These are phyloP conservation scores for Cyprinodon diabolis DNA, from an alignment of 2,797 vertebrate genomes.

Conservation along the genomic window DNA sequence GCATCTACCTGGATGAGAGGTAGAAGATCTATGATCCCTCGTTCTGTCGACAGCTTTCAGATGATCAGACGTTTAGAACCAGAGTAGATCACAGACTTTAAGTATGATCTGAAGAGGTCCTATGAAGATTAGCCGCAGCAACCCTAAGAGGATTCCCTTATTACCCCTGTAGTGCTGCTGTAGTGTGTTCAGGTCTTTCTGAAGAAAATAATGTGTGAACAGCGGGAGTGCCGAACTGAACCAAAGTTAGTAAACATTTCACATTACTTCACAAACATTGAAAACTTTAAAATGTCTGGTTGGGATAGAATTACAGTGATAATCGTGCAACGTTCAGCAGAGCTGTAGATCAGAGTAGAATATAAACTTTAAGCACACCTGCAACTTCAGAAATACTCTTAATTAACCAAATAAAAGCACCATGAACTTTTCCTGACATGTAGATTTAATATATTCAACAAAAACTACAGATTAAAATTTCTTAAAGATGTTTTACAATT, in stretches of 20 bases:
- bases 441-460: too few species aligned
- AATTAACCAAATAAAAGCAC: too few species aligned
- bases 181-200: not conserved
- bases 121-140: not conserved
- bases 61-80: not conserved
- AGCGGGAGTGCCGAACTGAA: too few species aligned
- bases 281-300: too few species aligned
- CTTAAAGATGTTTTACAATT: not conserved
- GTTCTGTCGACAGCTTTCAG: not conserved
- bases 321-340: not conserved
- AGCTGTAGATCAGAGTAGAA: not conserved
- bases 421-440: too few species aligned
- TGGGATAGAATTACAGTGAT: too few species aligned
- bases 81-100: not conserved
- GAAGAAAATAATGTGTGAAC: too few species aligned
- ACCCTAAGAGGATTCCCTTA: not conserved
- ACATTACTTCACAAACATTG: not conserved
- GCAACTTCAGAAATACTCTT: too few species aligned
- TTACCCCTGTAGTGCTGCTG: not conserved
- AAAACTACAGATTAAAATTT: not conserved
- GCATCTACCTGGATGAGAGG: not conserved
- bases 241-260: too few species aligned
- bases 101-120: not conserved
- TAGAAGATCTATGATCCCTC: not conserved
- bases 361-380: not conserved